These are phyloP conservation scores for Gerris lacustris DNA, from an alignment of 2,888 invertebrate species.

Conservation along the genomic window DNA sequence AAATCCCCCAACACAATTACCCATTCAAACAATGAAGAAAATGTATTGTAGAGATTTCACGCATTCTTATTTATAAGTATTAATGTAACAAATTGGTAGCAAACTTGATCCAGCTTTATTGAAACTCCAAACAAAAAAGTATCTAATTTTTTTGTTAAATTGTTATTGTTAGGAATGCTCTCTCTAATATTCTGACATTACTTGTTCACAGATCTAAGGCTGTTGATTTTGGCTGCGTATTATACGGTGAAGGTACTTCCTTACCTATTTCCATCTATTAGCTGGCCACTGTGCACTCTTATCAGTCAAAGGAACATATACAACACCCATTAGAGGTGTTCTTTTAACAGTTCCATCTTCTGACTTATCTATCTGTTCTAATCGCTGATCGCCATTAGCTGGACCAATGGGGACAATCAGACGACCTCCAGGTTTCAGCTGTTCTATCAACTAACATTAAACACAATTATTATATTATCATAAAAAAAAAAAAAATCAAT, in stretches of 20 bases:
- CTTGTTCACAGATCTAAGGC: too few relatives aligned
- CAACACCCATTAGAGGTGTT: constrained; percentile 81
- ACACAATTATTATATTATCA: constrained; percentile 12
- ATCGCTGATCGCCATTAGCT: constrained; percentile 69
- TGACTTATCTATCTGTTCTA: constrained; percentile 83
- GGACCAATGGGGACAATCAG: constrained; percentile 84
- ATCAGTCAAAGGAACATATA: constrained; percentile 93
- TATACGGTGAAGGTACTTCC: neutral
- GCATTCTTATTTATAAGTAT: too few relatives aligned
- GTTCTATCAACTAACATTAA: constrained; percentile 58
- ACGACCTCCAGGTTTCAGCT: constrained; percentile 83
- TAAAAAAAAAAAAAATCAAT: neutral
- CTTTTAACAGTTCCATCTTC: constrained; percentile 61
- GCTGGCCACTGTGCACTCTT: constrained; percentile 55
- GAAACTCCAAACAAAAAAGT: too few relatives aligned
- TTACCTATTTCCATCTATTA: constrained; percentile 23
- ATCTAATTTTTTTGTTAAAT: too few relatives aligned
- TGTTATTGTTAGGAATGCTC: too few relatives aligned
- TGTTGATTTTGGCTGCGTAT: neutral
- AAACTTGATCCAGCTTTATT: too few relatives aligned
- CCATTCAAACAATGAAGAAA: too few relatives aligned
- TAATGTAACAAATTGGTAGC: too few relatives aligned
- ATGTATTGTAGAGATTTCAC: too few relatives aligned
- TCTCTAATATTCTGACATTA: too few relatives aligned
- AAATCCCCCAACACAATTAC: too few relatives aligned